phyloP scores from a whole-genome alignment of 2,888 invertebrate species.

The Lithosia quadra region DNA sequence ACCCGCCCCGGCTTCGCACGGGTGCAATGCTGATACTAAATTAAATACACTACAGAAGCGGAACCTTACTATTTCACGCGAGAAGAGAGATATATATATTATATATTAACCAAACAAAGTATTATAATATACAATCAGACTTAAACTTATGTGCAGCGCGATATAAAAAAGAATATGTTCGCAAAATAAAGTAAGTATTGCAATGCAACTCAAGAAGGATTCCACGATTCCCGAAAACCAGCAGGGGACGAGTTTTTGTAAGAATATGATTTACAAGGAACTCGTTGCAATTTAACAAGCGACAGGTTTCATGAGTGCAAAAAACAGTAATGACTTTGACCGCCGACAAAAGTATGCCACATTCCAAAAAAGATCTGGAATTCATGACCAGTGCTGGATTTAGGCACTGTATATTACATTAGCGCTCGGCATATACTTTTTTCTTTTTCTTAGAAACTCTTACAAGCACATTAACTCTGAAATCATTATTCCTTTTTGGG shows the following conservation, averaged over 20 bases:
- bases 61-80: too few relatives aligned
- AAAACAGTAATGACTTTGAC: slow-evolving; percentile 9
- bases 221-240: slow-evolving; percentile 55
- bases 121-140: slow-evolving; percentile 8
- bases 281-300: slow-evolving; percentile 1
- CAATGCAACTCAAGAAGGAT: slow-evolving; percentile 21
- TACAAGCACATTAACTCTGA: background rate
- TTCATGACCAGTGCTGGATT: background rate
- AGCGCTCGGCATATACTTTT: background rate
- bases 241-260: slow-evolving; percentile 37
- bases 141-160: slow-evolving; percentile 7
- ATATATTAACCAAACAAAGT: slow-evolving; percentile 8
- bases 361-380: background rate
- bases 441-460: background rate
- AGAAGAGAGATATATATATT: too few relatives aligned
- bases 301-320: slow-evolving; percentile 24
- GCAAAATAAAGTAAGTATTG: slow-evolving; percentile 25
- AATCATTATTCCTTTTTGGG: background rate
- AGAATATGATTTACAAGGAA: slow-evolving; percentile 30
- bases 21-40: too few relatives aligned
- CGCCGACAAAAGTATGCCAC: background rate
- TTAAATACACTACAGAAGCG: too few relatives aligned
- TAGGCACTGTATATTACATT: background rate
- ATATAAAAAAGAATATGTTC: slow-evolving; percentile 21
- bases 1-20: too few relatives aligned